Evolutionary conservation across 2,888 invertebrate genomes (phyloP).

Genomic region (Prosapia bicincta): DNA sequence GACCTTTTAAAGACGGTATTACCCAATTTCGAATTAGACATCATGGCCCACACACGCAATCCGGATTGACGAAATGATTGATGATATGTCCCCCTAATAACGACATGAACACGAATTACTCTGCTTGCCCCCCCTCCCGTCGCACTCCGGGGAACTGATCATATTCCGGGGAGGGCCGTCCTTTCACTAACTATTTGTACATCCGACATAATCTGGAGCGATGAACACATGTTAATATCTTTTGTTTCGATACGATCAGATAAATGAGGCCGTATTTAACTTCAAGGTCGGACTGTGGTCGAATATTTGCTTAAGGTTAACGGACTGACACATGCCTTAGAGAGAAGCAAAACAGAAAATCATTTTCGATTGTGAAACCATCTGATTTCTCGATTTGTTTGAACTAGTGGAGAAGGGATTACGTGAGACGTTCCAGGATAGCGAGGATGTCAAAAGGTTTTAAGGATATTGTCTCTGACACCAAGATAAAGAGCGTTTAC

Average conservation of each 20-base stretch:
- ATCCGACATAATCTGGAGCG: neutral
- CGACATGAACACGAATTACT: neutral
- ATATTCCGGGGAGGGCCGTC: neutral
- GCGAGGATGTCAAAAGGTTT: too few relatives aligned
- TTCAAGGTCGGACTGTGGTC: neutral
- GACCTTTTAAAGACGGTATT: too few relatives aligned
- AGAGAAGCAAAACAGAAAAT: too few relatives aligned
- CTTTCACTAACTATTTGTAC: neutral
- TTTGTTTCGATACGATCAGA: neutral
- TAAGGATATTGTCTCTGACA: too few relatives aligned
- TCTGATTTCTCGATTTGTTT: too few relatives aligned
- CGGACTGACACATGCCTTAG: too few relatives aligned
- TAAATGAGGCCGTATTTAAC: neutral
- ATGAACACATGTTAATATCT: neutral
- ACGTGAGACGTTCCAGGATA: too few relatives aligned
- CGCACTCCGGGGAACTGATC: neutral
- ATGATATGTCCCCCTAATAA: neutral
- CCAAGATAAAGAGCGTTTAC: too few relatives aligned
- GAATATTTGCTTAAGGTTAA: too few relatives aligned
- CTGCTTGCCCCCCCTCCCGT: neutral
- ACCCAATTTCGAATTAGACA: neutral
- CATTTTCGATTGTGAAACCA: too few relatives aligned
- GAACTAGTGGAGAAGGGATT: too few relatives aligned
- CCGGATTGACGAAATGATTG: neutral
- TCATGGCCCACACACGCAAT: neutral